phyloP scores from a whole-genome alignment of 2,113 vertebrate genomes.

The Hippocampus barbouri region DNA sequence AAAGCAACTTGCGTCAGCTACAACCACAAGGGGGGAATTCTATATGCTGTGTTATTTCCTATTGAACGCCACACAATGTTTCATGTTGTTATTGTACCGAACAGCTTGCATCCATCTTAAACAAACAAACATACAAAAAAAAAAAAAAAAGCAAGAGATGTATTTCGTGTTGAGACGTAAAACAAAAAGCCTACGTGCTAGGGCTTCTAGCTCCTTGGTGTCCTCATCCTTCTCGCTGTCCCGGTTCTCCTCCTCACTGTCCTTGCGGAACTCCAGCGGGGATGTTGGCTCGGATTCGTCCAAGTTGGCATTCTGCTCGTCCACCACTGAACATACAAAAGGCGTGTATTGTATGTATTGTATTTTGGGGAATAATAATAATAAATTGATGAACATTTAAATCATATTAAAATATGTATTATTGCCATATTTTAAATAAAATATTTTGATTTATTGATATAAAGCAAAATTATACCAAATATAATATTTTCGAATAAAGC shows the following conservation, averaged over 20 bases:
- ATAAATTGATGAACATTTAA: too few relatives aligned
- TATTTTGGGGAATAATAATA: too few relatives aligned
- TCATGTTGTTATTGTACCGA: not conserved
- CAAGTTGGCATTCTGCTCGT: conserved; percentile 84
- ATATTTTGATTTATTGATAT: too few relatives aligned
- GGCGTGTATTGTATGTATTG: not conserved
- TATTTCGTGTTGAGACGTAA: not conserved
- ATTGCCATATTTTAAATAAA: too few relatives aligned
- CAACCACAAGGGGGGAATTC: conserved; percentile 49
- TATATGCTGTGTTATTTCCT: conserved; percentile 1
- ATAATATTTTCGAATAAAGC: too few relatives aligned
- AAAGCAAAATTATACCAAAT: too few relatives aligned
- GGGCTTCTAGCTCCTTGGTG: conserved; percentile 78
- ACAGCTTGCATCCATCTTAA: not conserved
- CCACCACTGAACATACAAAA: conserved; percentile 75
- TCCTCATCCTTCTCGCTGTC: conserved; percentile 90
- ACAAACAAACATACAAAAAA: too few relatives aligned
- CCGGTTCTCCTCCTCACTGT: conserved; percentile 81
- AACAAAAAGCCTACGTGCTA: conserved; percentile 68
- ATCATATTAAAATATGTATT: too few relatives aligned
- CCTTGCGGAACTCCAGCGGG: conserved; percentile 78
- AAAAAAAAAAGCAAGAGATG: not conserved
- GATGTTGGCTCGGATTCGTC: conserved; percentile 80
- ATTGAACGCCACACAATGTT: not conserved
- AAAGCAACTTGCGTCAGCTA: conserved; percentile 55